Percentiles rank a stretch among this genome's conserved stretches.
phyloP scores from a whole-genome alignment of 2,113 vertebrate genomes.

The Dinomys branickii region DNA sequence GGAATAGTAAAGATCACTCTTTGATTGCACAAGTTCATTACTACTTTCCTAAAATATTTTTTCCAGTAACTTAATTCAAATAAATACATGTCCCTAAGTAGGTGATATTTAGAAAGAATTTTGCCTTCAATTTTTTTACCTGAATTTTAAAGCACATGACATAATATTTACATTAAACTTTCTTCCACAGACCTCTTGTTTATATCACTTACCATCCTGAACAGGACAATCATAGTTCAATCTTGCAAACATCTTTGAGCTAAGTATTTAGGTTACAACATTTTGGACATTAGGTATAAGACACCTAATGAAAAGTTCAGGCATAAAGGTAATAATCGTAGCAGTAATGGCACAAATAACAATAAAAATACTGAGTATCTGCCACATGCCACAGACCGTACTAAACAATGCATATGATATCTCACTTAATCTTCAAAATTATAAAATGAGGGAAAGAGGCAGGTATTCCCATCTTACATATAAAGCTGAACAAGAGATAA shows the following conservation, averaged over 20 bases:
- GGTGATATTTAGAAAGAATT: not conserved
- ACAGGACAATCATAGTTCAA: not conserved
- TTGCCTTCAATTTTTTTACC: not conserved
- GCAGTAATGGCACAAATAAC: not conserved
- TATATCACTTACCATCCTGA: not conserved
- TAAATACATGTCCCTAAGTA: not conserved
- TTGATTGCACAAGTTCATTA: not conserved
- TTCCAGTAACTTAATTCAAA: not conserved
- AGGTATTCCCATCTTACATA: not conserved
- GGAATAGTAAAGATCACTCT: constrained; percentile 11
- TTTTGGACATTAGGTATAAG: not conserved
- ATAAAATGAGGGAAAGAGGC: not conserved
- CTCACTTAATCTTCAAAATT: not conserved
- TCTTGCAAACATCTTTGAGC: not conserved
- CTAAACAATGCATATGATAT: not conserved
- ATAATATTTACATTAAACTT: not conserved
- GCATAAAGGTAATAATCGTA: not conserved
- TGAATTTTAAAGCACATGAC: constrained; percentile 29
- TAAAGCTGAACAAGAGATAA: not conserved
- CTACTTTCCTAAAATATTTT: not conserved
- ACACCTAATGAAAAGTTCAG: not conserved
- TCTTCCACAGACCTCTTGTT: not conserved
- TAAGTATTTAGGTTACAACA: not conserved
- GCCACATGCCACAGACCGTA: not conserved
- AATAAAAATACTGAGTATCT: not conserved